Conservation (phyloP, 1,140 invertebrate species). For the Drosophila baimaii region DNA sequence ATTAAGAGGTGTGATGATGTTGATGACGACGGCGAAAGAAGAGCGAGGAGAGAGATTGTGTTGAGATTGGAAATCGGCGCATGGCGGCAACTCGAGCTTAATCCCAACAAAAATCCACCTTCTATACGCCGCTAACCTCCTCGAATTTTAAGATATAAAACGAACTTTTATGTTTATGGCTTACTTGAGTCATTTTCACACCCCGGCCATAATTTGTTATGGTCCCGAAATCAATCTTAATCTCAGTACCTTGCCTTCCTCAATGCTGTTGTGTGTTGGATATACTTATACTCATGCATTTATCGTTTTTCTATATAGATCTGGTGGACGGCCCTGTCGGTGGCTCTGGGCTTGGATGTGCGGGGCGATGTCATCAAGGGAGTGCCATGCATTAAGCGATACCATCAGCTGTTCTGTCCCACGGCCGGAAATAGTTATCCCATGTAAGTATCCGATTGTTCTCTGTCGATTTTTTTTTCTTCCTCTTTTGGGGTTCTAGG, state of each 20-base stretch:
- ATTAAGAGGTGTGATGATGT: conserved; percentile 77
- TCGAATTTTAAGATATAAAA: conserved; percentile 31
- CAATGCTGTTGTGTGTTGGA: conserved; percentile 18
- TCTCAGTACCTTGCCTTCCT: conserved; percentile 41
- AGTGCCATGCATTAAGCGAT: conserved; percentile 93
- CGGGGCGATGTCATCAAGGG: conserved; percentile 93
- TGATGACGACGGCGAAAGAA: conserved; percentile 54
- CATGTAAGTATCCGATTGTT: conserved; percentile 88
- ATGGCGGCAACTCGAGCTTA: conserved; percentile 31
- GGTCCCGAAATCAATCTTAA: conserved; percentile 45
- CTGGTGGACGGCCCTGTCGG: conserved; percentile 93
- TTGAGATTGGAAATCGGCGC: conserved; percentile 39
- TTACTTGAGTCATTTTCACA: conserved; percentile 76
- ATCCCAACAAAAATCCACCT: conserved; percentile 33
- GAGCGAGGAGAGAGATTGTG: conserved; percentile 41
- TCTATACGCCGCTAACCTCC: conserved; percentile 8
- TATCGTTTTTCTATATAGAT: conserved; percentile 87
- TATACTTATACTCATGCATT: conserved; percentile 1
- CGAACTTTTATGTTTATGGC: conserved; percentile 67
- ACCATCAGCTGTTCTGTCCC: conserved; percentile 95
- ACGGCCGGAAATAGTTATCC: conserved; percentile 95
- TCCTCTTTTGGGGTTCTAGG: conserved; percentile 4
- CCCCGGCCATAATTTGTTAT: conserved; percentile 72
- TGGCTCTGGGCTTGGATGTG: conserved; percentile 93
- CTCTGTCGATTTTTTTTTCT: too few relatives aligned